phyloP scores from a whole-genome alignment of 2,113 vertebrate genomes.

The Zosterops borbonicus region DNA sequence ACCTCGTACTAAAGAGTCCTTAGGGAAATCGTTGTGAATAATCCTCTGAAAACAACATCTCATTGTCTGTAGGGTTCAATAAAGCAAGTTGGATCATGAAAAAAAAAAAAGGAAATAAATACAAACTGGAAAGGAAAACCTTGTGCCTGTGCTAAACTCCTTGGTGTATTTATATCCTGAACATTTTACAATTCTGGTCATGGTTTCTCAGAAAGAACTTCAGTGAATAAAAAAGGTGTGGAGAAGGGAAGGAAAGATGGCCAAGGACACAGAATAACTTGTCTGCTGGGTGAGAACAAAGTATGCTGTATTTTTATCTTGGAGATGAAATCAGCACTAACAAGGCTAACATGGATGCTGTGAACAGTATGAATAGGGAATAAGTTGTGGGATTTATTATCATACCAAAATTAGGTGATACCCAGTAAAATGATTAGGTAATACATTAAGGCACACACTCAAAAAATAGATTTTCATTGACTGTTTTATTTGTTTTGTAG shows the following conservation, averaged over 20 bases:
- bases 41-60: background rate
- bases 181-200: background rate
- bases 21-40: background rate
- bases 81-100: background rate
- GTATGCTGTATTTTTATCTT: background rate
- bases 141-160: background rate
- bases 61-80: background rate
- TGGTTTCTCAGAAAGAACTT: background rate
- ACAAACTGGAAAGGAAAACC: background rate
- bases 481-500: background rate
- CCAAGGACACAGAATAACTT: background rate
- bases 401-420: background rate
- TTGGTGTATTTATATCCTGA: background rate
- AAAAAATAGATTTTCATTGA: background rate
- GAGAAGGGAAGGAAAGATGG: background rate
- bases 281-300: background rate
- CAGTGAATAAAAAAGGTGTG: background rate
- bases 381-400: background rate
- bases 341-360: background rate
- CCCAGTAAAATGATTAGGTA: background rate
- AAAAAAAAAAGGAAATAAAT: background rate
- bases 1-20: background rate
- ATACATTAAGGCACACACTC: background rate
- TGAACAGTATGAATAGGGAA: background rate
- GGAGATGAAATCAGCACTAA: background rate